phyloP scores from a whole-genome alignment of 2,797 vertebrate genomes.

The Gobionotothen gibberifrons region DNA sequence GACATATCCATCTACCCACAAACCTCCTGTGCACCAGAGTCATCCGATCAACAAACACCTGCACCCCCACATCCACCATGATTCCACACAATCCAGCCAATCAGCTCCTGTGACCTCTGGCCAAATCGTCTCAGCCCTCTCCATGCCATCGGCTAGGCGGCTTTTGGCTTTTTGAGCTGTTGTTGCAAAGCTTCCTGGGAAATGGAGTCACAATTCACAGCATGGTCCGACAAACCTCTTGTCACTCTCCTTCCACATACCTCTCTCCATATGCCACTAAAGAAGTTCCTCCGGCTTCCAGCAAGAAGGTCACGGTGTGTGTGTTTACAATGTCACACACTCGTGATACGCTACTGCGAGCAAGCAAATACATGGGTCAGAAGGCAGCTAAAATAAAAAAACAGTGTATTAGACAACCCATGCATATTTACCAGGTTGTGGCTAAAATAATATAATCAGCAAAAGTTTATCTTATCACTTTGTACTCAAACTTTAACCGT shows the following conservation, averaged over 20 bases:
- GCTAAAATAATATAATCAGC: not conserved
- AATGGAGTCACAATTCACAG: constrained; percentile 79
- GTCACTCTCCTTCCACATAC: constrained; percentile 78
- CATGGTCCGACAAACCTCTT: constrained; percentile 79
- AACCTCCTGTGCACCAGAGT: constrained; percentile 83
- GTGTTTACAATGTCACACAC: constrained; percentile 8
- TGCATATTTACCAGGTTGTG: constrained; percentile 1
- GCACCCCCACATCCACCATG: constrained; percentile 82
- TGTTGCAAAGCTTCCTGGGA: constrained; percentile 72
- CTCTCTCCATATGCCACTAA: constrained; percentile 80
- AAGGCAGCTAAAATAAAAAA: constrained; percentile 26
- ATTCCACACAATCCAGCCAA: constrained; percentile 79
- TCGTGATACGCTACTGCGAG: constrained; percentile 17
- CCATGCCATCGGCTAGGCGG: constrained; percentile 76
- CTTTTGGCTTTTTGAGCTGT: constrained; percentile 73
- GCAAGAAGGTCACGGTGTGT: constrained; percentile 49
- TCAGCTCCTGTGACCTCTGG: constrained; percentile 74
- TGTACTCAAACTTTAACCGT: not conserved
- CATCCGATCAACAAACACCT: constrained; percentile 84
- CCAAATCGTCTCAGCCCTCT: constrained; percentile 70
- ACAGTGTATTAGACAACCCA: not conserved
- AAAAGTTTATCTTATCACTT: not conserved
- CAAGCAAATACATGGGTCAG: not conserved
- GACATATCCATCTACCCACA: constrained; percentile 84
- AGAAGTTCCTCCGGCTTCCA: constrained; percentile 83